These are phyloP conservation scores for Cheumatopsyche charites DNA, from an alignment of 1,140 invertebrate species.

Conservation along the genomic window DNA sequence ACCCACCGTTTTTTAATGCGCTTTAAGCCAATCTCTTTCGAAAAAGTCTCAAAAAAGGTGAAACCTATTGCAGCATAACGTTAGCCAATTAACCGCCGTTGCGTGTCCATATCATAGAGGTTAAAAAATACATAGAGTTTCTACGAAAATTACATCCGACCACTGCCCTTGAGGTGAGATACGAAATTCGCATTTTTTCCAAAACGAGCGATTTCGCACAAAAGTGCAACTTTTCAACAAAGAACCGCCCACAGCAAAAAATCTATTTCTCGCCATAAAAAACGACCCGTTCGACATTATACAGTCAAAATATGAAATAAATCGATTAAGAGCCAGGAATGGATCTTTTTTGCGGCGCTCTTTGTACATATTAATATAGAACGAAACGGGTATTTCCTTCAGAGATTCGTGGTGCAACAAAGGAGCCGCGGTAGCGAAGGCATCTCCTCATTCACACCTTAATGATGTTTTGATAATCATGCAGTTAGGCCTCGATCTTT, in stretches of 20 bases:
- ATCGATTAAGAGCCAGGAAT: conserved; percentile 32
- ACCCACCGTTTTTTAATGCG: neutral
- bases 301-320: conserved; percentile 23
- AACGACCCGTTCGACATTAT: neutral
- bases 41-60: conserved; percentile 27
- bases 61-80: conserved; percentile 33
- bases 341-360: conserved; percentile 30
- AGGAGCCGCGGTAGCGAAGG: conserved; percentile 31
- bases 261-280: too few species aligned
- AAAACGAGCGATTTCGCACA: too few species aligned
- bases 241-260: too few species aligned
- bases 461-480: conserved; percentile 46
- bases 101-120: conserved; percentile 21
- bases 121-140: conserved; percentile 1
- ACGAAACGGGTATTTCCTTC: conserved; percentile 35
- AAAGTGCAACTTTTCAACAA: too few species aligned
- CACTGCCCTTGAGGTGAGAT: too few species aligned
- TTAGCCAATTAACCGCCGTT: conserved; percentile 26
- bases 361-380: conserved; percentile 28
- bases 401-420: conserved; percentile 4
- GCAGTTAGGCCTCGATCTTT: conserved; percentile 2
- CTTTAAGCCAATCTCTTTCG: conserved; percentile 18
- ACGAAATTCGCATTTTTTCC: too few species aligned
- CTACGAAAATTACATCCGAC: too few species aligned
- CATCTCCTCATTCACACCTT: conserved; percentile 38